Evolutionary conservation across 2,113 vertebrate genomes (phyloP).

Genomic region (Anarhynchus alexandrinus): DNA sequence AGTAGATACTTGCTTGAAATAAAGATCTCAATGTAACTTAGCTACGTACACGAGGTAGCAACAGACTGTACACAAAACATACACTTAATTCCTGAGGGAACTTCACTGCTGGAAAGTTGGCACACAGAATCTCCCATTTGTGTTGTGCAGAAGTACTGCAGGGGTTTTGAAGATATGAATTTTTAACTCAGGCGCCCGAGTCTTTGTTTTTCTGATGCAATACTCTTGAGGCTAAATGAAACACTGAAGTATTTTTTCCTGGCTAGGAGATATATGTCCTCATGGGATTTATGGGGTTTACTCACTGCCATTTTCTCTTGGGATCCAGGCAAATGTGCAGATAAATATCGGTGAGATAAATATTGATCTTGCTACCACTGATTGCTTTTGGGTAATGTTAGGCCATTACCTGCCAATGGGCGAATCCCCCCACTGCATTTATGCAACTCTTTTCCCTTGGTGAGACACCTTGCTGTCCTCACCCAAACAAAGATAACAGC

Average conservation of each 20-base stretch:
- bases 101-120: background rate
- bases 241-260: background rate
- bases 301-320: background rate
- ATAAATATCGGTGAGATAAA: background rate
- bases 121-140: background rate
- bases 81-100: background rate
- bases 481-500: background rate
- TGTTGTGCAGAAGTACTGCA: background rate
- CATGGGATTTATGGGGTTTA: background rate
- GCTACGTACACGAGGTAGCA: background rate
- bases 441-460: background rate
- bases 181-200: background rate
- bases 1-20: background rate
- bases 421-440: background rate
- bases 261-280: background rate
- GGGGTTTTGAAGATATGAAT: background rate
- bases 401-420: background rate
- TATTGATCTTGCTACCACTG: background rate
- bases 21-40: background rate
- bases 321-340: background rate
- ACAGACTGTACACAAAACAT: conserved; percentile 45
- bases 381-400: background rate
- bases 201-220: conserved; percentile 3
- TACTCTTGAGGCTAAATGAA: background rate
- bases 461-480: background rate